Evolutionary conservation across 2,888 invertebrate genomes (phyloP).

Genomic region (Nemapogon koenigi): DNA sequence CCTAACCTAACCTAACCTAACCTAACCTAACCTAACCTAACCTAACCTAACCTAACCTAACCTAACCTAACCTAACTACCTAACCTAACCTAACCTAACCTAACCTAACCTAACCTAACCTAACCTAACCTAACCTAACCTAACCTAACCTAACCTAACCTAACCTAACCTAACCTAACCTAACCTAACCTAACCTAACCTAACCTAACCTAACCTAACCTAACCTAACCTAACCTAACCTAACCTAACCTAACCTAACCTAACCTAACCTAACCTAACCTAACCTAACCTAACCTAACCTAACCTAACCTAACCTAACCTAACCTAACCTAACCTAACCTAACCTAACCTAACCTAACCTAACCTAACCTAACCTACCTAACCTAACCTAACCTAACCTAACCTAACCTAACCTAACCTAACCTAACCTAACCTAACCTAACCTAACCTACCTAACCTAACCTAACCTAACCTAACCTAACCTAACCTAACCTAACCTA

Average conservation of each 20-base stretch:
- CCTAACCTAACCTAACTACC: constrained; percentile 15
- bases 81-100: constrained; percentile 14
- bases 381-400: constrained; percentile 2
- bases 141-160: constrained; percentile 13
- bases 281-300: constrained; percentile 16
- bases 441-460: constrained; percentile 23
- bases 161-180: constrained; percentile 16
- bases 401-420: constrained; percentile 21
- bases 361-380: constrained; percentile 19
- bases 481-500: constrained; percentile 22
- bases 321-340: constrained; percentile 16
- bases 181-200: constrained; percentile 11
- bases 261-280: constrained; percentile 16
- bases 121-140: constrained; percentile 16
- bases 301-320: constrained; percentile 16
- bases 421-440: constrained; percentile 23
- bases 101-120: constrained; percentile 15
- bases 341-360: constrained; percentile 20
- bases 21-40: constrained; percentile 16
- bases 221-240: constrained; percentile 15
- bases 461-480: constrained; percentile 22
- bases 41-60: constrained; percentile 16
- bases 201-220: constrained; percentile 14
- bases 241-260: constrained; percentile 16
- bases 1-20: constrained; percentile 14